A percentile compares a stretch with the other conserved stretches of the same genome.
Evolutionary conservation across 2,797 vertebrate genomes (phyloP).

Genomic region (Avahi laniger): DNA sequence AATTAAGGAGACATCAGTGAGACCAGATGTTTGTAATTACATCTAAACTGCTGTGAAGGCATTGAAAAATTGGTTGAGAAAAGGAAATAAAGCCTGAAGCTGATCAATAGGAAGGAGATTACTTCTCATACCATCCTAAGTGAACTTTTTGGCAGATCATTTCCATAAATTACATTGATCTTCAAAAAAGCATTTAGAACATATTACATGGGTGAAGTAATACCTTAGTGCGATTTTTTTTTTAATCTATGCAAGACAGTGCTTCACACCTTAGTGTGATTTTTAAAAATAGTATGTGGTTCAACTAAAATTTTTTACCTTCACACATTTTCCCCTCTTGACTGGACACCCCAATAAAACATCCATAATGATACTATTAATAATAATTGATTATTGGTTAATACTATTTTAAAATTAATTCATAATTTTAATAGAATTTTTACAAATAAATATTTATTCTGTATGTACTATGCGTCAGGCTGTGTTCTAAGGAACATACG

Average conservation of each 20-base stretch:
- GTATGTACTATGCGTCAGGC: not conserved
- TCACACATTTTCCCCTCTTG: not conserved
- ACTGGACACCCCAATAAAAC: not conserved
- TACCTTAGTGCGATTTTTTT: not conserved
- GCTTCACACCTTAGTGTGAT: not conserved
- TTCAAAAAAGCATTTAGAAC: not conserved
- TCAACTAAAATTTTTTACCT: not conserved
- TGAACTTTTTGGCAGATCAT: not conserved
- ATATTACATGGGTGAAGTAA: not conserved
- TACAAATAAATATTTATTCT: not conserved
- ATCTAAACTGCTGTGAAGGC: slow-evolving; percentile 43
- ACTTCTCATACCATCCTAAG: not conserved
- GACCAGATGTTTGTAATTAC: slow-evolving; percentile 79
- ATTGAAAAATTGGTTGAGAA: not conserved
- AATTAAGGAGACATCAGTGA: slow-evolving; percentile 61
- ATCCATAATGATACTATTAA: not conserved
- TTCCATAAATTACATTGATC: slow-evolving; percentile 38
- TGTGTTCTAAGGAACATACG: not conserved
- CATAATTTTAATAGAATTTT: not conserved
- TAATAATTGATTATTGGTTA: not conserved
- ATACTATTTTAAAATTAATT: not conserved
- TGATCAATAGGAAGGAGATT: slow-evolving; percentile 45
- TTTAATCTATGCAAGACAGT: not conserved
- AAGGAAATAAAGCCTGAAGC: slow-evolving; percentile 35
- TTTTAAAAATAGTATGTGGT: not conserved